Evolutionary conservation across 1,140 invertebrate species (phyloP), one percentile per base, ranked within the genome.

Genomic region (Mactra quadrangularis): DNA sequence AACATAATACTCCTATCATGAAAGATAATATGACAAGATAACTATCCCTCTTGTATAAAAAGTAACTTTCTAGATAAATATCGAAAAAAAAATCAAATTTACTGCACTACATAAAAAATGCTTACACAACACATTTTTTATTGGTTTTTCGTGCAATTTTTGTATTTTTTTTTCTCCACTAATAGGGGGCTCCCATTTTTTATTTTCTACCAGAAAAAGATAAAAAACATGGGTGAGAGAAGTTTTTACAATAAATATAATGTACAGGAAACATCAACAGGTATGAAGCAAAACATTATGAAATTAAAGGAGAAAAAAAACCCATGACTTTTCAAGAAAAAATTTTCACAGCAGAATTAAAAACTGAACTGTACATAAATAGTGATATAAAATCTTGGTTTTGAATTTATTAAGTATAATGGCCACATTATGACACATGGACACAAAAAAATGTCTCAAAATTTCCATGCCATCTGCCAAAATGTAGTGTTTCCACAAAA

Each of bases 401-500:
- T n/a, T 15, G 45, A 31, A 31, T 17, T 31, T 47, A 17, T 15
- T 25, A 68, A 25, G 41, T 68, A 6, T 19, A 38, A 15, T 64
- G 60, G 60, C 60, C 35, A 62, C 72, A 75, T 41, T 47, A 17
- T 59, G 72, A 60, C 72, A 75, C 33, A 75, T 60, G 72, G 22
- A 1, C 53, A 57, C n/a, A 25, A 41, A 57, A 59, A 60, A 41
- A 15, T n/a, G n/a, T 38, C 22, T 3, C n/a, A 25, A 45, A 41
- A 7, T 45, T 41, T 47, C 55, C 72, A 45, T 31, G 11, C 35
- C 72, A 75, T 75, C n/a, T 75, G 72, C 72, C 72, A 75, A 29
- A 60, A 47, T 75, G 72, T 60, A 75, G 72, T 60, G 17, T 47
- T 47, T 25, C 19, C n/a, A 45, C 33, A 75, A 75, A 75, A 75